Evolutionary conservation across 2,797 vertebrate genomes (phyloP), one percentile per base, ranked within the genome.

Genomic region (Cynodonichthys magdalenae): DNA sequence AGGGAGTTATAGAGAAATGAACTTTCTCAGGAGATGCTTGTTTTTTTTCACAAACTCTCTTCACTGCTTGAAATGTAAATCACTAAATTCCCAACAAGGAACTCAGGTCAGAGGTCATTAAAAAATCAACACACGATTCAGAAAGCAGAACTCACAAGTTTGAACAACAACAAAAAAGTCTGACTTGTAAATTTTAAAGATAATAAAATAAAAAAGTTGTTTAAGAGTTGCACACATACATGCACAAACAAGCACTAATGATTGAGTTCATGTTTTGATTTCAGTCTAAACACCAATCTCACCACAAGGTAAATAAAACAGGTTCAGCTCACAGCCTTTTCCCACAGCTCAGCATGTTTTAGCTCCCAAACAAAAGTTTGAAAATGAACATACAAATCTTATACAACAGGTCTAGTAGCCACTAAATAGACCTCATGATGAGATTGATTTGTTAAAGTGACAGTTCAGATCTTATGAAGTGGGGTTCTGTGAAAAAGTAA

Each of bases 11-110:
- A 70, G 65, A 69, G 77, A 83, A 82, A 82, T 75, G 71, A 84
- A 87, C 83, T 74, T 83, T 77, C 72, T 57, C 65, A 55, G 87
- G 86, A 88, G 77, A 47, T 84, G 87, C 78, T 86, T 88, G 77
- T 53, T 64, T 39, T 59, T 41, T 70, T 79, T 56, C 73, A 79
- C 82, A 64, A 72, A 77, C 75, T 69, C 75, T 44, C 69, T 59
- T 61, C 6, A 18, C 69, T 81, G 71, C 58, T 62, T 71, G 56
- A 60, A 39, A 69, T 82, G 49, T 58, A 39, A 71, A 73, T 56
- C 64, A 60, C 65, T 77, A 78, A 28, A 47, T 68, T 78, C 28
- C 59, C 15, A 55, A 63, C 71, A 74, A 63, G 63, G 50, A 68
- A 74, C 66, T 59, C 63, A 27, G 14, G 19, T 45, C 71, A 58